Conservation (phyloP, 2,888 invertebrate genomes). For the Volucella inanis region DNA sequence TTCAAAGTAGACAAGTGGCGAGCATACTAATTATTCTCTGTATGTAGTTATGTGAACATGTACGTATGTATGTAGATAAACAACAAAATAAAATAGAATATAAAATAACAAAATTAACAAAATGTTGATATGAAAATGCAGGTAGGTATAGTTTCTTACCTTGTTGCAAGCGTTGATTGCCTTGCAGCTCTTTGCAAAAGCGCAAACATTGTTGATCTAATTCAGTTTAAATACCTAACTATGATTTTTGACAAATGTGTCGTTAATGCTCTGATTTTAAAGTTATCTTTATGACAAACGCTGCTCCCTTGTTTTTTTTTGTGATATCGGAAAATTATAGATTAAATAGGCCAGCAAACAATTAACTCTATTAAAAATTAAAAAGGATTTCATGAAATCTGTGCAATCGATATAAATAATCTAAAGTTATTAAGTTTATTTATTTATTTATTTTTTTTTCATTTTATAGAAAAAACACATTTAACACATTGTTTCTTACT, state of each 20-base stretch:
- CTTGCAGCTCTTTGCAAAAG: slow-evolving; percentile 43
- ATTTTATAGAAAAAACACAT: no score
- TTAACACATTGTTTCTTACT: no score
- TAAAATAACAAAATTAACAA: background rate
- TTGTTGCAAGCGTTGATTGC: slow-evolving; percentile 24
- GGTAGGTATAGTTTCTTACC: slow-evolving; percentile 26
- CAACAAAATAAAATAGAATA: background rate
- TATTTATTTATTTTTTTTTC: no score
- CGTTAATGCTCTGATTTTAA: background rate
- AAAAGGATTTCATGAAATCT: background rate
- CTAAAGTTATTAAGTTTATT: no score
- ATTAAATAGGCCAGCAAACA: slow-evolving; percentile 25
- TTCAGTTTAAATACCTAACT: background rate
- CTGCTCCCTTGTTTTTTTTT: background rate
- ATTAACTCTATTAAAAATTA: slow-evolving; percentile 31
- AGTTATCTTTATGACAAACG: background rate
- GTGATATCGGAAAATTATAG: slow-evolving; percentile 1
- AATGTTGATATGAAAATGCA: background rate
- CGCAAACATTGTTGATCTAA: slow-evolving; percentile 44
- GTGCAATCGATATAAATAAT: background rate
- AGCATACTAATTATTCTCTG: background rate
- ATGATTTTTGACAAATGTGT: background rate
- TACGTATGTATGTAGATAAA: background rate
- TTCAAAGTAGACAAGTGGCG: no score
- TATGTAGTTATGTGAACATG: background rate